These are phyloP conservation scores for Drosophila kokeensis DNA, from an alignment of 2,888 invertebrate genomes.

Conservation along the genomic window DNA sequence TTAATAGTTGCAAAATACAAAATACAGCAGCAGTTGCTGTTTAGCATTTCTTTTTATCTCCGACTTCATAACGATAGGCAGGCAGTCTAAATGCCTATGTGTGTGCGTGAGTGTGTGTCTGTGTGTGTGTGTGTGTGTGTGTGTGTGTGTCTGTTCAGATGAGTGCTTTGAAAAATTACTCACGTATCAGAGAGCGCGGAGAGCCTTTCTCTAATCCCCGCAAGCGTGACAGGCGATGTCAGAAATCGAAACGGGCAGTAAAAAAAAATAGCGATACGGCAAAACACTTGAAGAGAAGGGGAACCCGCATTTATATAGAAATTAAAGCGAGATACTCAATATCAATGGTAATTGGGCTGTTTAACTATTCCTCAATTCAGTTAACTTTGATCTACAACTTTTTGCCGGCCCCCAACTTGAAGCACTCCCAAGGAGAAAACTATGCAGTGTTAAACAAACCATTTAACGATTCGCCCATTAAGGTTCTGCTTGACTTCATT, in stretches of 20 bases:
- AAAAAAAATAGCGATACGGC: neutral
- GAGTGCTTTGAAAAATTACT: constrained; percentile 68
- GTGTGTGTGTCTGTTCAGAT: constrained; percentile 2
- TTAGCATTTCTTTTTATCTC: constrained; percentile 18
- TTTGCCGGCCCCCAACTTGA: constrained; percentile 26
- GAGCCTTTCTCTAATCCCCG: constrained; percentile 52
- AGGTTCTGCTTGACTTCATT: constrained; percentile 27
- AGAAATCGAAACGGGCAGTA: constrained; percentile 17
- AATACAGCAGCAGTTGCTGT: neutral
- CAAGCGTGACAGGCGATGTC: constrained; percentile 49
- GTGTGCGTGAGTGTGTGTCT: constrained; percentile 14
- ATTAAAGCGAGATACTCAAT: constrained; percentile 16
- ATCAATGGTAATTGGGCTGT: constrained; percentile 18
- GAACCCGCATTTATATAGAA: constrained; percentile 8
- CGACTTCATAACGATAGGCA: constrained; percentile 57
- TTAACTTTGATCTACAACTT: constrained; percentile 52
- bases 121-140: constrained; percentile 17
- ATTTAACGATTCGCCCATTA: constrained; percentile 44
- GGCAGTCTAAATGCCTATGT: constrained; percentile 27
- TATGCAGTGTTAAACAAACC: constrained; percentile 49
- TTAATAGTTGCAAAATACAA: neutral
- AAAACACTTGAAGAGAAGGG: constrained; percentile 20
- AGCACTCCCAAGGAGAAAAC: constrained; percentile 19
- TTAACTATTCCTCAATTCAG: constrained; percentile 45
- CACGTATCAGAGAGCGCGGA: constrained; percentile 50